These are phyloP conservation scores for Lasioglossum leucozonium DNA, from an alignment of 2,888 invertebrate genomes.

Conservation along the genomic window DNA sequence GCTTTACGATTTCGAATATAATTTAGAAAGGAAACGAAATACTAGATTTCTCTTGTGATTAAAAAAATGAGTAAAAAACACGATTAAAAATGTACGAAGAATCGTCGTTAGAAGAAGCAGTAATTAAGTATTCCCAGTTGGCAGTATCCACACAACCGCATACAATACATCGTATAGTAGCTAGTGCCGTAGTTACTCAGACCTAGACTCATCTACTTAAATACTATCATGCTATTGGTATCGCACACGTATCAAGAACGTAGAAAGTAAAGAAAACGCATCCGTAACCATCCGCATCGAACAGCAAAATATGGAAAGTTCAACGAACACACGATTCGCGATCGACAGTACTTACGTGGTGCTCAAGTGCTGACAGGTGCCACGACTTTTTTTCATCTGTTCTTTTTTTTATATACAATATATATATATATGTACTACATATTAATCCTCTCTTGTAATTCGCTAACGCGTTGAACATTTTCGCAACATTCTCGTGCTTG, in stretches of 20 bases:
- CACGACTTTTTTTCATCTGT: not conserved
- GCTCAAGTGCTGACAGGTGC: not conserved
- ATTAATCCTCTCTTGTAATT: constrained; percentile 55
- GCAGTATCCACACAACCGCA: constrained; percentile 6
- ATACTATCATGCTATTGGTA: not conserved
- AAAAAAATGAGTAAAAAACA: too few species aligned
- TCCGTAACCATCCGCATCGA: not conserved
- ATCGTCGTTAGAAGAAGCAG: constrained; percentile 3
- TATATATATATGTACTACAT: constrained; percentile 3
- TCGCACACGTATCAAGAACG: not conserved
- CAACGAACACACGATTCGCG: not conserved
- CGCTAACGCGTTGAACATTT: constrained; percentile 78
- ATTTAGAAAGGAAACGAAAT: not conserved
- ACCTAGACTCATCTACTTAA: not conserved
- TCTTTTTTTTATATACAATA: not conserved
- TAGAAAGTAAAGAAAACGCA: not conserved
- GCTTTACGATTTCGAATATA: not conserved
- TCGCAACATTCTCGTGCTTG: constrained; percentile 81
- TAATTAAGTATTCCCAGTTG: constrained; percentile 31
- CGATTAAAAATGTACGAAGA: constrained; percentile 31
- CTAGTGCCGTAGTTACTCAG: constrained; percentile 34
- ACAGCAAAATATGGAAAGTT: not conserved
- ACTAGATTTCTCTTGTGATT: not conserved
- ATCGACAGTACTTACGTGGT: not conserved
- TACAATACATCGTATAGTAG: constrained; percentile 26